Percentiles rank a stretch among this genome's conserved stretches.
These are phyloP conservation scores for Novumbra hubbsi DNA, from an alignment of 2,797 vertebrate genomes.

Conservation along the genomic window DNA sequence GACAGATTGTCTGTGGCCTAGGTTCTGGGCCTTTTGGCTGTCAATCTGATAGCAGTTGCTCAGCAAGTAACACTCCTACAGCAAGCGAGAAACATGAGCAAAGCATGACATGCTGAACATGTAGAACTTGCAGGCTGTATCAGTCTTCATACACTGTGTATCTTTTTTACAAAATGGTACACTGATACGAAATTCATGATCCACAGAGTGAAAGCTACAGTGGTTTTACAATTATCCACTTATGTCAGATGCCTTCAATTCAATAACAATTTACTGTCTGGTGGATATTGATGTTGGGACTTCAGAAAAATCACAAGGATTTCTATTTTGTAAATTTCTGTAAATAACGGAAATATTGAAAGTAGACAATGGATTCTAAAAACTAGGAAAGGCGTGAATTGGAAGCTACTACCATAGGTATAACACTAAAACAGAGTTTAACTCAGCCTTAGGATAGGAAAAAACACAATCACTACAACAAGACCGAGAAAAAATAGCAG, in stretches of 20 bases:
- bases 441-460: neutral
- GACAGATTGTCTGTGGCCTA: slow-evolving; percentile 58
- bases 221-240: neutral
- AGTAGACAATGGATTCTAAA: neutral
- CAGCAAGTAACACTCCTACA: slow-evolving; percentile 52
- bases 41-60: slow-evolving; percentile 61
- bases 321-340: neutral
- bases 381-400: neutral
- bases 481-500: neutral
- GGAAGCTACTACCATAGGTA: neutral
- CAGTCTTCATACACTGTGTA: neutral
- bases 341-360: neutral
- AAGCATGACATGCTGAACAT: slow-evolving; percentile 60
- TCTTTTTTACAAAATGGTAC: neutral
- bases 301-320: neutral
- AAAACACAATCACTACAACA: neutral
- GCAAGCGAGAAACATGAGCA: slow-evolving; percentile 66
- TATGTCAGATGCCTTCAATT: neutral
- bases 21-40: slow-evolving; percentile 35
- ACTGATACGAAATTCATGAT: neutral
- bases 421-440: neutral
- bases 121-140: slow-evolving; percentile 4
- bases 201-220: neutral
- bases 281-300: neutral
- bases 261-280: neutral